phyloP scores from a whole-genome alignment of 2,888 invertebrate genomes.

The Cephus rjabovi region DNA sequence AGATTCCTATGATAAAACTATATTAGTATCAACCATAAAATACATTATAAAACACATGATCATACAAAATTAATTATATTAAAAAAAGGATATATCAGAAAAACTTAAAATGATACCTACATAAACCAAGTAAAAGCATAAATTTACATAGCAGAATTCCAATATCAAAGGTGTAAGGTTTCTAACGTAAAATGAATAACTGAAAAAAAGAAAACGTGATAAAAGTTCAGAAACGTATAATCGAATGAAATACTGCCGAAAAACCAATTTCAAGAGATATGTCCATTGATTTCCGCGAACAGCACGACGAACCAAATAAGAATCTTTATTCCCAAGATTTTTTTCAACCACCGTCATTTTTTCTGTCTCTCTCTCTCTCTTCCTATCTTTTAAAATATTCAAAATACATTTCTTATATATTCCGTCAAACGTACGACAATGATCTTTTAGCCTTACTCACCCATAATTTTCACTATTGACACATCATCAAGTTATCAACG shows the following conservation, averaged over 20 bases:
- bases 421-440: background rate
- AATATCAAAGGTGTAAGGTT: background rate
- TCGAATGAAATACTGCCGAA: background rate
- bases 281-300: background rate
- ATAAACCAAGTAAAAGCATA: background rate
- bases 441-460: background rate
- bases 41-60: background rate
- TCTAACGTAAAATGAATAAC: constrained; percentile 1
- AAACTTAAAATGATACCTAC: background rate
- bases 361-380: background rate
- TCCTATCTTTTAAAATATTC: background rate
- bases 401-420: background rate
- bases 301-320: background rate
- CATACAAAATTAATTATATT: background rate
- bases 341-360: background rate
- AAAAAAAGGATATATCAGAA: background rate
- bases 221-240: background rate
- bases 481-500: background rate
- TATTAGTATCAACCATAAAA: background rate
- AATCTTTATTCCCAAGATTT: background rate
- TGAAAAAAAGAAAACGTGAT: constrained; percentile 9
- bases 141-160: background rate
- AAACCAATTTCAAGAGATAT: background rate
- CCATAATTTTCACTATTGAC: background rate
- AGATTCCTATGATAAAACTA: background rate